Evolutionary conservation across 2,113 vertebrate species (phyloP).

Genomic region (Pluvialis apricaria): DNA sequence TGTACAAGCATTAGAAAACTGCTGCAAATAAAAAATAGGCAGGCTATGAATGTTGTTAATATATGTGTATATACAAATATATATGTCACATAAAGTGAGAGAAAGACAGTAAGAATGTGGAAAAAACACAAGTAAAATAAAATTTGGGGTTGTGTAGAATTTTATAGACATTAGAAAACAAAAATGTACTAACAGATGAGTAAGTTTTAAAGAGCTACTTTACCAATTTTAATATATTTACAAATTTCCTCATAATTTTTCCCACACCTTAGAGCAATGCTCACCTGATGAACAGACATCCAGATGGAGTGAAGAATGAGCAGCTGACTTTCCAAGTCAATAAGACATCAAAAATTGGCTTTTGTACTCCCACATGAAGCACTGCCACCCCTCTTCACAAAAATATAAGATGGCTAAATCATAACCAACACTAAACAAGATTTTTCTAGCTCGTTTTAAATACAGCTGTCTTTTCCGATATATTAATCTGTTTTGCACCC

Average conservation of each 20-base stretch:
- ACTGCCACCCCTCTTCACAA: not conserved
- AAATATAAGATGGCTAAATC: not conserved
- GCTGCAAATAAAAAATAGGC: not conserved
- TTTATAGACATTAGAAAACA: not conserved
- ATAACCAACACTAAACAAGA: not conserved
- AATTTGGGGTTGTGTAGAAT: not conserved
- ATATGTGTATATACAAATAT: not conserved
- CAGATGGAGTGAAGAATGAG: not conserved
- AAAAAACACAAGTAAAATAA: not conserved
- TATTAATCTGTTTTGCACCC: not conserved
- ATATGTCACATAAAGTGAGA: not conserved
- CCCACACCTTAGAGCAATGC: not conserved
- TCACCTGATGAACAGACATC: conserved; percentile 54
- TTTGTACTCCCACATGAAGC: not conserved
- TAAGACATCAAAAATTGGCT: not conserved
- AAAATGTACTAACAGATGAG: not conserved
- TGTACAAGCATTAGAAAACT: not conserved
- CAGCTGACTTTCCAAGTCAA: not conserved
- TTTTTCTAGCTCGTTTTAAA: not conserved
- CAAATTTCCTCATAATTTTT: not conserved
- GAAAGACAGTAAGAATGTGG: not conserved
- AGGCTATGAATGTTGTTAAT: not conserved
- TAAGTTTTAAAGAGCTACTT: not conserved
- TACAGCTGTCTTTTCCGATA: not conserved
- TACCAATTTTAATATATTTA: not conserved